Conservation (phyloP, 2,113 vertebrate genomes). For the Apteryx mantelli region DNA sequence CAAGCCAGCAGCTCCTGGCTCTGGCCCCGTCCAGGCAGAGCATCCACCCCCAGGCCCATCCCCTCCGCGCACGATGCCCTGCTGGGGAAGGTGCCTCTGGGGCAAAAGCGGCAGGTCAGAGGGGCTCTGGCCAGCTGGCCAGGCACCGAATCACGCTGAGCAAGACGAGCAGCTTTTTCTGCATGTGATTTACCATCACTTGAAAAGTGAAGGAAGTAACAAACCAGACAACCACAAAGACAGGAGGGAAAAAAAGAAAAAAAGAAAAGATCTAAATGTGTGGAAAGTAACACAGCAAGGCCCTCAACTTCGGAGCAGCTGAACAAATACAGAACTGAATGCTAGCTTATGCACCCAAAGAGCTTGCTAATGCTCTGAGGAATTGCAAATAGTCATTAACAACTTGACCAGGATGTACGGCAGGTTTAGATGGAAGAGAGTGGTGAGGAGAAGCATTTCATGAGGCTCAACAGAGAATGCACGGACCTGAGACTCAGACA, state of each 20-base stretch:
- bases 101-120: not conserved
- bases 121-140: not conserved
- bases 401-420: not conserved
- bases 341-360: not conserved
- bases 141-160: not conserved
- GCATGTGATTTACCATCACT: not conserved
- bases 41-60: not conserved
- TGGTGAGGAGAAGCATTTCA: not conserved
- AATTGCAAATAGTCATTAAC: not conserved
- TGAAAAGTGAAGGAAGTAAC: not conserved
- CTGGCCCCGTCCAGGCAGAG: not conserved
- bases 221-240: not conserved
- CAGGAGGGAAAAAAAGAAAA: not conserved
- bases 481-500: not conserved
- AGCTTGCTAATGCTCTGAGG: not conserved
- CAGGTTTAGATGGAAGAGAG: not conserved
- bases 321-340: not conserved
- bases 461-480: not conserved
- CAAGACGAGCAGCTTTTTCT: not conserved
- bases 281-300: not conserved
- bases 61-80: accelerated
- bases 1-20: not conserved
- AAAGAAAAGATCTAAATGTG: not conserved
- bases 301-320: not conserved
- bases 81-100: not conserved